These are phyloP conservation scores for Aphidius colemani DNA, from an alignment of 2,888 invertebrate species.

Conservation along the genomic window DNA sequence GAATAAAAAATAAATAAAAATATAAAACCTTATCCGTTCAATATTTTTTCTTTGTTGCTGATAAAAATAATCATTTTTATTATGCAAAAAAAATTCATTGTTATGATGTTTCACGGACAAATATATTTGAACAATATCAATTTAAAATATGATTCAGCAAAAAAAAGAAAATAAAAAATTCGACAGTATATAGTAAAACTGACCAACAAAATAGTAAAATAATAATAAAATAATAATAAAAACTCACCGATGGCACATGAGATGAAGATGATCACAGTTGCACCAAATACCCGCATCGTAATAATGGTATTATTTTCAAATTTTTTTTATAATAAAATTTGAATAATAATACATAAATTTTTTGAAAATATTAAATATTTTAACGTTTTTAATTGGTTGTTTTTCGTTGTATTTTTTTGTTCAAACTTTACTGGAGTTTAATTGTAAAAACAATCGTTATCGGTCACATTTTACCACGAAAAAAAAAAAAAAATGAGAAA, in stretches of 20 bases:
- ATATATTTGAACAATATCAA: background rate
- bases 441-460: conserved; percentile 30
- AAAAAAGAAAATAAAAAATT: background rate
- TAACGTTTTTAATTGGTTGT: too few species aligned
- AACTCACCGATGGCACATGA: conserved; percentile 52
- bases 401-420: too few species aligned
- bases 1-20: background rate
- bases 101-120: background rate
- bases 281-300: too few species aligned
- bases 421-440: background rate
- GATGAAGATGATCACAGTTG: conserved; percentile 44
- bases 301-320: too few species aligned
- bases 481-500: too few species aligned
- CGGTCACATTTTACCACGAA: conserved; percentile 36
- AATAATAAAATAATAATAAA: conserved; percentile 24
- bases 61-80: too few species aligned
- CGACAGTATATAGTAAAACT: background rate
- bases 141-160: conserved; percentile 3
- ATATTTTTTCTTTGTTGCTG: too few species aligned
- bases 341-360: too few species aligned
- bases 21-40: background rate
- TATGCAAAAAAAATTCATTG: too few species aligned
- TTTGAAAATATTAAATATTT: too few species aligned
- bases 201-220: background rate
- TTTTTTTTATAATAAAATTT: too few species aligned